Conservation (phyloP, 2,888 invertebrate species). For the Patella ulyssiponensis region DNA sequence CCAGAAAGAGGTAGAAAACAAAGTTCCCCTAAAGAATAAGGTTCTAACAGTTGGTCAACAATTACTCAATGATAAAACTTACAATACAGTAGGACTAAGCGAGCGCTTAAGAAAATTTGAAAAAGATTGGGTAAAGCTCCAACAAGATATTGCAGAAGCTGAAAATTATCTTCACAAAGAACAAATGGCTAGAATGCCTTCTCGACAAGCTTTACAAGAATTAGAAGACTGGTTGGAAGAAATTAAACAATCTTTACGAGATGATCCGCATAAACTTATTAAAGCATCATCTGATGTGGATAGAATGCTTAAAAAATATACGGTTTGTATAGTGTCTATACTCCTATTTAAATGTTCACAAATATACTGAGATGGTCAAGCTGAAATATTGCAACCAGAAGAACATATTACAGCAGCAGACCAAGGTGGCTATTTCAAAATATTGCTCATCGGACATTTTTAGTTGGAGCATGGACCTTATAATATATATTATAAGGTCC, state of each 20-base stretch:
- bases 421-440: too few relatives aligned
- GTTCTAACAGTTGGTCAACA: conserved; percentile 61
- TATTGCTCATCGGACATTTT: too few relatives aligned
- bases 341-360: too few relatives aligned
- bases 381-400: too few relatives aligned
- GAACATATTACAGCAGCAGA: too few relatives aligned
- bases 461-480: too few relatives aligned
- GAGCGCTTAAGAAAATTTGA: conserved; percentile 56
- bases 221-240: conserved; percentile 64
- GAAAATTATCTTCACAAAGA: conserved; percentile 65
- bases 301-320: conserved; percentile 64
- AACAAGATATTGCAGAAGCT: conserved; percentile 57
- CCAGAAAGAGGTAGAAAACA: conserved; percentile 66
- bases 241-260: conserved; percentile 55
- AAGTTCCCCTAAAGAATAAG: conserved; percentile 59
- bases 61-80: conserved; percentile 53
- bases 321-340: conserved; percentile 45
- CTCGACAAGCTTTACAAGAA: conserved; percentile 67
- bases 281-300: conserved; percentile 61
- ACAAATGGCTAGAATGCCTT: conserved; percentile 70
- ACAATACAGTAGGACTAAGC: conserved; percentile 54
- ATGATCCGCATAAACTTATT: conserved; percentile 52
- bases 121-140: conserved; percentile 62
- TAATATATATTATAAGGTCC: too few relatives aligned
- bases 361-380: too few relatives aligned